phyloP scores from a whole-genome alignment of 2,888 invertebrate genomes.

The Stenodema calcarata region DNA sequence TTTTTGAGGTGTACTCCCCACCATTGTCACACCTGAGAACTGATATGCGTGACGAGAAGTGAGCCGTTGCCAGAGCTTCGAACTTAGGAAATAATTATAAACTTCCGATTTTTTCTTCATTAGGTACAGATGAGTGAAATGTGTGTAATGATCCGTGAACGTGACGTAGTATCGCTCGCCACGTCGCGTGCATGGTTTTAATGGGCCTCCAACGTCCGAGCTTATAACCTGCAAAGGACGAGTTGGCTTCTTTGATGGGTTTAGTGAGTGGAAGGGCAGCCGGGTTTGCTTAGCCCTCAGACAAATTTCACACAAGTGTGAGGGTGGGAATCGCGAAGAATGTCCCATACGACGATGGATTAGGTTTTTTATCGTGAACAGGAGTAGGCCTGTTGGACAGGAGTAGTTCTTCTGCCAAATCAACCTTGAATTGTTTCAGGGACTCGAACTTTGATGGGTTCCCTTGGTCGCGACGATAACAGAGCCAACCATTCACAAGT shows the following conservation, averaged over 20 bases:
- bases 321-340: not conserved
- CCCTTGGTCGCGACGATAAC: too few species aligned
- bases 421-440: too few species aligned
- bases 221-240: slow-evolving; percentile 54
- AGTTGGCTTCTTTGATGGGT: not conserved
- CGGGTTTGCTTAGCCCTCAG: not conserved
- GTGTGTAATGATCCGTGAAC: slow-evolving; percentile 58
- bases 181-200: slow-evolving; percentile 52
- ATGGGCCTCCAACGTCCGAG: slow-evolving; percentile 57
- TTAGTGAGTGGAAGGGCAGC: not conserved
- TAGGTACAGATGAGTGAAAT: slow-evolving; percentile 55
- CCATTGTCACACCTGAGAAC: slow-evolving; percentile 52
- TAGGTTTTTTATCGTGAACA: too few species aligned
- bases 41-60: not conserved
- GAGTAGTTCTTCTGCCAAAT: too few species aligned
- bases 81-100: slow-evolving; percentile 19
- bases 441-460: too few species aligned
- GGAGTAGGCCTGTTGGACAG: too few species aligned
- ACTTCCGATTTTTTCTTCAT: slow-evolving; percentile 58
- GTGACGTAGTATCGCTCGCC: slow-evolving; percentile 55
- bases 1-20: slow-evolving; percentile 49
- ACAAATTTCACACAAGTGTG: not conserved
- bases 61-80: slow-evolving; percentile 17
- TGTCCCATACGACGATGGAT: not conserved
- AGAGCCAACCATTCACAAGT: too few species aligned